phyloP scores from a whole-genome alignment of 2,797 vertebrate species.

The Kryptopterus vitreolus region DNA sequence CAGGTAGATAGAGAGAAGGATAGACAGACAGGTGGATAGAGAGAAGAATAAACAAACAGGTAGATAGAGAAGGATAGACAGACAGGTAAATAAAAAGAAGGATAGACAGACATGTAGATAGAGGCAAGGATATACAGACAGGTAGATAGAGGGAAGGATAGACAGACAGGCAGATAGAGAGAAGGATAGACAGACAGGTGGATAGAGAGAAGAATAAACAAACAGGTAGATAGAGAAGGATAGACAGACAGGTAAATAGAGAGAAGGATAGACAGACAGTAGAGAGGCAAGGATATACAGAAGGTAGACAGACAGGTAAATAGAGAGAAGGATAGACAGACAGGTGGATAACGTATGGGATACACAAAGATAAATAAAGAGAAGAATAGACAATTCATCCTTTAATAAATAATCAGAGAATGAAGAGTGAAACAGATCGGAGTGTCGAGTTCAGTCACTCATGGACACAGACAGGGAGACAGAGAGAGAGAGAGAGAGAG shows the following conservation, averaged over 20 bases:
- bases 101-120: not conserved
- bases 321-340: not conserved
- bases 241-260: not conserved
- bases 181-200: not conserved
- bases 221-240: not conserved
- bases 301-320: not conserved
- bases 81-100: not conserved
- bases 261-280: not conserved
- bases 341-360: not conserved
- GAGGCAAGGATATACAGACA: not conserved
- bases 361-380: not conserved
- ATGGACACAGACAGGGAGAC: no score
- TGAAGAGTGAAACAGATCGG: not conserved
- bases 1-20: not conserved
- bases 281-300: not conserved
- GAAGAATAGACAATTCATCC: not conserved
- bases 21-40: no score
- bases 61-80: not conserved
- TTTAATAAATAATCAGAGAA: conserved; percentile 11
- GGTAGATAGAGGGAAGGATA: not conserved
- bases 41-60: no score
- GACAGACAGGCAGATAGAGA: not conserved
- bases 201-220: not conserved
- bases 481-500: not conserved
- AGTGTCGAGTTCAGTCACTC: not conserved